A percentile compares a stretch with the other conserved stretches of the same genome.
These are phyloP conservation scores for Bergia sp. DNA, from an alignment of 92 coral and sea anemone species.

Conservation along the genomic window DNA sequence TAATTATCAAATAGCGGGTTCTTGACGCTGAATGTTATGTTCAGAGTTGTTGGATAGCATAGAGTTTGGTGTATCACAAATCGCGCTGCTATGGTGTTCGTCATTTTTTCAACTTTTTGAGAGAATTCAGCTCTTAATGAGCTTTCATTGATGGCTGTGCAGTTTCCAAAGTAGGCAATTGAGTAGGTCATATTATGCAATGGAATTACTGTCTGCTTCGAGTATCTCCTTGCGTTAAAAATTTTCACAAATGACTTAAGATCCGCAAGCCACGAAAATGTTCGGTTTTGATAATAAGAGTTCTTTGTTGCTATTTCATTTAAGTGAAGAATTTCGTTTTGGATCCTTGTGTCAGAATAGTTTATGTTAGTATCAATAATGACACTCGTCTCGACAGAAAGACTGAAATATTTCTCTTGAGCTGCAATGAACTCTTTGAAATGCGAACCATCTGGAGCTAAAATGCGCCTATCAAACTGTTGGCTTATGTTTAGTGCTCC, in stretches of 20 bases:
- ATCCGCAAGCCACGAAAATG: no score
- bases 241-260: conserved; percentile 26
- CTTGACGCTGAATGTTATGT: background rate
- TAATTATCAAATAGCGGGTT: background rate
- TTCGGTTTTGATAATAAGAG: conserved; percentile 18
- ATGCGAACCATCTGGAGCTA: conserved; percentile 28
- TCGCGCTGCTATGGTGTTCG: no score
- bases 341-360: background rate
- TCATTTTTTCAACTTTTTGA: no score
- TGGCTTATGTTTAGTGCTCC: conserved; percentile 69
- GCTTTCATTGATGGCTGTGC: background rate
- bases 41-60: background rate
- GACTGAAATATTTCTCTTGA: conserved; percentile 3
- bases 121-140: background rate
- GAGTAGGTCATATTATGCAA: background rate
- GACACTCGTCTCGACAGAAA: no score
- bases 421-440: conserved; percentile 53
- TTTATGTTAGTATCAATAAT: no score
- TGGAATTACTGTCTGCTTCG: background rate
- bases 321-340: conserved; percentile 15
- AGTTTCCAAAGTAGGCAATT: background rate
- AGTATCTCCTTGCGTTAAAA: background rate
- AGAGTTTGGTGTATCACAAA: background rate
- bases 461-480: background rate
- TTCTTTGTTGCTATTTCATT: conserved; percentile 45